Conservation (phyloP, 1,140 invertebrate species). For the Ruditapes philippinarum region DNA sequence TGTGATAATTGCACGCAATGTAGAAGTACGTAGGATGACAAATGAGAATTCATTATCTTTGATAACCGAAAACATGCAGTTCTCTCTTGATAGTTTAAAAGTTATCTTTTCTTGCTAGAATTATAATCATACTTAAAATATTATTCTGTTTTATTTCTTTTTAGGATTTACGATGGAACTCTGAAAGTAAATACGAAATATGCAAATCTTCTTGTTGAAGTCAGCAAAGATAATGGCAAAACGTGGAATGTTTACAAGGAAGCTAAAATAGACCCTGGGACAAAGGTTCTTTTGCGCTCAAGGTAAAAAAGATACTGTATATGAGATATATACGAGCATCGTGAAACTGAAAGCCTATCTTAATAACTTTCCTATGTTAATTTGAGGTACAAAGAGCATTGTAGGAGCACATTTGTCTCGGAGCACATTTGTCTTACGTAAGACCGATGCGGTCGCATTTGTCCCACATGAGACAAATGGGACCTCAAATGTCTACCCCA, state of each 20-base stretch:
- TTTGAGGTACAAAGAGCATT: background rate
- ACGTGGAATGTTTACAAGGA: background rate
- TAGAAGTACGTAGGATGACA: no score
- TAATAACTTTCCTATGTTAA: background rate
- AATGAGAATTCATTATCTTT: no score
- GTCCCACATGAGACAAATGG: no score
- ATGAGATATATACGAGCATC: background rate
- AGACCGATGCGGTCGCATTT: no score
- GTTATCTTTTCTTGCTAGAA: no score
- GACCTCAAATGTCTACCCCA: no score
- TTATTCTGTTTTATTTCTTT: background rate
- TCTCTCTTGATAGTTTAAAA: no score
- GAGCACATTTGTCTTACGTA: no score
- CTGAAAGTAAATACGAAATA: conserved; percentile 41
- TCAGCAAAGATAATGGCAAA: background rate
- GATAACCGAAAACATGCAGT: no score
- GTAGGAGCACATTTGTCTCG: no score
- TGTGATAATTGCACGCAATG: no score
- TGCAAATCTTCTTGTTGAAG: conserved; percentile 8
- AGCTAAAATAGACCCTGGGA: background rate
- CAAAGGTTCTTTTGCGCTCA: background rate
- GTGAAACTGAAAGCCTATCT: background rate
- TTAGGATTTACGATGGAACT: background rate
- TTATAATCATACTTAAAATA: background rate
- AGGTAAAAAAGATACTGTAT: background rate